A percentile compares a stretch with the other conserved stretches of the same genome.
Conservation (phyloP, 2,888 invertebrate species). For the Erynnis tages region DNA sequence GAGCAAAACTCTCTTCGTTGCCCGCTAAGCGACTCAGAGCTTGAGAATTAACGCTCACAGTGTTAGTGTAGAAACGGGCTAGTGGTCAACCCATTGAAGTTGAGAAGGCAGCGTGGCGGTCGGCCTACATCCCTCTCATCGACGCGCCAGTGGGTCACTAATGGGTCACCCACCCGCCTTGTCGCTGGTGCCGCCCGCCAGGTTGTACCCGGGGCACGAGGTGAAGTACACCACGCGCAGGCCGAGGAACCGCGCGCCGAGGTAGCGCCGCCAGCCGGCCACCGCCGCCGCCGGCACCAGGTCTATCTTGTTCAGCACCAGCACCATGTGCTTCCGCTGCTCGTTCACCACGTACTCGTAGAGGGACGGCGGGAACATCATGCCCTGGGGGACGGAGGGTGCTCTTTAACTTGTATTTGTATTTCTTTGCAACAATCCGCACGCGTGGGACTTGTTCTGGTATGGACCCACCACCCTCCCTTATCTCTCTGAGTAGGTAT, state of each 20-base stretch:
- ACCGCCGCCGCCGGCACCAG: conserved; percentile 90
- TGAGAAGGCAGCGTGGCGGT: no score
- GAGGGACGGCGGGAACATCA: conserved; percentile 95
- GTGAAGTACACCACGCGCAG: conserved; percentile 91
- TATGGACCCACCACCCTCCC: no score
- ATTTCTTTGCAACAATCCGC: no score
- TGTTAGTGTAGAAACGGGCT: no score
- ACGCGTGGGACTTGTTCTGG: no score
- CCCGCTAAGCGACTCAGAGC: no score
- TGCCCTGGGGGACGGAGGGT: conserved; percentile 65
- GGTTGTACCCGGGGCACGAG: conserved; percentile 88
- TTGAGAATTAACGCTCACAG: no score
- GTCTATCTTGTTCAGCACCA: conserved; percentile 96
- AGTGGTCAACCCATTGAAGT: no score
- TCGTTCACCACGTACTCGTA: conserved; percentile 89
- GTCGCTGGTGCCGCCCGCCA: conserved; percentile 80
- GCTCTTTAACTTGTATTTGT: background rate
- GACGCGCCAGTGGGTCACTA: no score
- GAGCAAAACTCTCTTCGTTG: no score
- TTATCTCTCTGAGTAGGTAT: no score
- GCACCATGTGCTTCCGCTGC: conserved; percentile 90
- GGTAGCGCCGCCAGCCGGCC: conserved; percentile 93
- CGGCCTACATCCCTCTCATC: no score
- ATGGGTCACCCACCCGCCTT: conserved; percentile 81
- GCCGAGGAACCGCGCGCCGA: conserved; percentile 78